phyloP scores from a whole-genome alignment of 1,140 invertebrate genomes.

The Antheraea mylitta region DNA sequence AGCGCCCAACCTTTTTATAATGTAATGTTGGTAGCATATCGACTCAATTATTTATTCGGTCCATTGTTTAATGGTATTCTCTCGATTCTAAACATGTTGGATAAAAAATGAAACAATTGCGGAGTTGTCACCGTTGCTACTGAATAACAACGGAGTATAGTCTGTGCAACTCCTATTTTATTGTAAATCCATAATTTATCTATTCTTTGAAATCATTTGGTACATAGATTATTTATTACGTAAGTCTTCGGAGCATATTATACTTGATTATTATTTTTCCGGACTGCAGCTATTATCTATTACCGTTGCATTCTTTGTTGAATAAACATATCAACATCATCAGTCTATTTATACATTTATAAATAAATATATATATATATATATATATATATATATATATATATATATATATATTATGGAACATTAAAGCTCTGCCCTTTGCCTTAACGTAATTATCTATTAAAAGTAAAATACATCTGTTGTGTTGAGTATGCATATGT shows the following conservation, averaged over 20 bases:
- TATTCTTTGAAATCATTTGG: not conserved
- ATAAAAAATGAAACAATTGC: slow-evolving; percentile 30
- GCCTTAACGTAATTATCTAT: too few relatives aligned
- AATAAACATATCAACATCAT: not conserved
- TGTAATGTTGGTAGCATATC: slow-evolving; percentile 33
- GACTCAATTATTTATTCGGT: slow-evolving; percentile 32
- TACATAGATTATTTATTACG: not conserved
- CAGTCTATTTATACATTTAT: not conserved
- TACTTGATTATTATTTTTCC: not conserved
- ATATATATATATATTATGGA: too few relatives aligned
- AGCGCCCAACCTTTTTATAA: not conserved
- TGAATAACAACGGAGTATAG: slow-evolving; percentile 8
- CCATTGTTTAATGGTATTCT: slow-evolving; percentile 49
- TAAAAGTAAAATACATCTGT: too few relatives aligned
- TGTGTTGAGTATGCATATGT: too few relatives aligned
- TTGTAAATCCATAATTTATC: not conserved
- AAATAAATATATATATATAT: too few relatives aligned
- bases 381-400: too few relatives aligned
- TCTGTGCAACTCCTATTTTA: not conserved
- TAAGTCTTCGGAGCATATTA: not conserved
- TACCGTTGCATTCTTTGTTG: not conserved
- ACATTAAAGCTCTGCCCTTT: too few relatives aligned
- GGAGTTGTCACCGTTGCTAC: not conserved
- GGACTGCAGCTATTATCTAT: not conserved
- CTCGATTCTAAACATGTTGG: slow-evolving; percentile 46